Evolutionary conservation across 53 echinoderm and acorn worm genomes (phyloP).

Genomic region (Arbacia lixula): DNA sequence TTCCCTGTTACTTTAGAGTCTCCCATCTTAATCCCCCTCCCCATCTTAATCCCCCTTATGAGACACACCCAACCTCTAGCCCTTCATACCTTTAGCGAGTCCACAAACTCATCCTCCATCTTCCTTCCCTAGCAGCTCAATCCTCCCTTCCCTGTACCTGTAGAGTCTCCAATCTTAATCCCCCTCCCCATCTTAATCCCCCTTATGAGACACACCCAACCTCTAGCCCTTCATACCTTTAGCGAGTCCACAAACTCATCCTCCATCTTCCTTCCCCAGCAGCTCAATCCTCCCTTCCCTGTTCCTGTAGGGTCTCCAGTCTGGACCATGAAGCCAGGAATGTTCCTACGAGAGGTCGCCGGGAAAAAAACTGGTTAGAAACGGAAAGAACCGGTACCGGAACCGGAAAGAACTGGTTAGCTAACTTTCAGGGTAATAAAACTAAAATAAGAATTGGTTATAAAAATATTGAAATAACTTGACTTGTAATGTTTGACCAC

Average conservation of each 20-base stretch:
- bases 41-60: too few relatives aligned
- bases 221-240: constrained; percentile 68
- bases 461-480: too few relatives aligned
- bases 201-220: too few relatives aligned
- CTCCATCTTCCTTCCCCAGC: constrained; percentile 94
- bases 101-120: constrained; percentile 94
- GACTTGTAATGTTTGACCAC: too few relatives aligned
- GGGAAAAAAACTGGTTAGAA: background rate
- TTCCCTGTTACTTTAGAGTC: too few relatives aligned
- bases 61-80: too few relatives aligned
- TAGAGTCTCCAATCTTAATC: constrained; percentile 93
- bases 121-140: constrained; percentile 92
- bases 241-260: constrained; percentile 92
- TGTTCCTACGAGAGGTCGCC: constrained; percentile 78
- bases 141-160: constrained; percentile 94
- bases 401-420: background rate
- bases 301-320: constrained; percentile 92
- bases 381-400: background rate
- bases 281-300: constrained; percentile 93
- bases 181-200: too few relatives aligned
- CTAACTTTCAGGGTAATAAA: background rate
- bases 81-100: constrained; percentile 75
- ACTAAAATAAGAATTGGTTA: too few relatives aligned
- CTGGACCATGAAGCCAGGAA: constrained; percentile 99
- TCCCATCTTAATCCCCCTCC: too few relatives aligned